These are phyloP conservation scores for Alces alces DNA, from an alignment of 2,113 vertebrate species.

Conservation along the genomic window DNA sequence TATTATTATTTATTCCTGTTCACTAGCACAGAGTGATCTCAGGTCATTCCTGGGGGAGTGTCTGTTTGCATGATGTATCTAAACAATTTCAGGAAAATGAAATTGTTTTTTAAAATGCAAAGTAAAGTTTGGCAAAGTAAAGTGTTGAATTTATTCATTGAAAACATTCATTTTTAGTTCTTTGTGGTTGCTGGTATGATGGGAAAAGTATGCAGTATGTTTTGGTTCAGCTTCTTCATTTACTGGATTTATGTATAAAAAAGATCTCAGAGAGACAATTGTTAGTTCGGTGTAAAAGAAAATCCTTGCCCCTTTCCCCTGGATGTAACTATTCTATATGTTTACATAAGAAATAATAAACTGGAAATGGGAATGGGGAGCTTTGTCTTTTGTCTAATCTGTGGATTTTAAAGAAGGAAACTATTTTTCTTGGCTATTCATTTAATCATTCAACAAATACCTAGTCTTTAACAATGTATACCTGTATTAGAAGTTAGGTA, in stretches of 20 bases:
- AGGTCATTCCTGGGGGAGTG: constrained; percentile 54
- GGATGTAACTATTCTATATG: constrained; percentile 59
- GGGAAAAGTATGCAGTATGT: constrained; percentile 25
- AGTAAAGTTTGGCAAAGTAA: constrained; percentile 17
- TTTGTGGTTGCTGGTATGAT: constrained; percentile 33
- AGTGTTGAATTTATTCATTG: constrained; percentile 44
- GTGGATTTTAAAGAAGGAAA: constrained; percentile 42
- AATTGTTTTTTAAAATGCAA: constrained; percentile 32
- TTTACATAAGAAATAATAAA: constrained; percentile 69
- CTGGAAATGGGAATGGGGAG: constrained; percentile 49
- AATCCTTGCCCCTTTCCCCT: constrained; percentile 5
- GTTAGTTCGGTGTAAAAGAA: constrained; percentile 48
- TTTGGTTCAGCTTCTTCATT: constrained; percentile 25
- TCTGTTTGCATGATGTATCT: constrained; percentile 63
- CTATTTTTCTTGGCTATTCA: not conserved
- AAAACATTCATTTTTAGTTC: constrained; percentile 34
- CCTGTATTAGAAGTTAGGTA: constrained; percentile 11
- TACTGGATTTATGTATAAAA: constrained; percentile 51
- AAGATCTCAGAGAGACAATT: constrained; percentile 37
- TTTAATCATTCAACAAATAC: not conserved
- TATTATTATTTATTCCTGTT: constrained; percentile 71
- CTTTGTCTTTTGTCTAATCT: constrained; percentile 3
- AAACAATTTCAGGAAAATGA: constrained; percentile 39
- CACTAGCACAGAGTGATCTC: constrained; percentile 43
- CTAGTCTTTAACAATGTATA: not conserved